Percentiles rank a stretch among this genome's conserved stretches.
phyloP scores from a whole-genome alignment of 2,888 invertebrate genomes.

The Hololepta plana region DNA sequence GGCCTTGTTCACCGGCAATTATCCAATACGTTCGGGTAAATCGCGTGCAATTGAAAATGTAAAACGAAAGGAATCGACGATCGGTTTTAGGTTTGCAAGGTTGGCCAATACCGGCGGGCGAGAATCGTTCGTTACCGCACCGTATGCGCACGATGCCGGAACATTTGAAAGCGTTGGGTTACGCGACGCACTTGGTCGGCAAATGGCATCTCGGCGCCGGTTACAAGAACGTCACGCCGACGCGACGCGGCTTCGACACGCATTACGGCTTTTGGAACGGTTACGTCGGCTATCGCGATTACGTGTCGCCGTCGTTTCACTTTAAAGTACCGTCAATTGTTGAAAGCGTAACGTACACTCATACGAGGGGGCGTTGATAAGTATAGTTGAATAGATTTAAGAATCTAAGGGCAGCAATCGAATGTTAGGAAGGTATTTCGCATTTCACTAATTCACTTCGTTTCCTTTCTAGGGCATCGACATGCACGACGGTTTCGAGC shows the following conservation, averaged over 20 bases:
- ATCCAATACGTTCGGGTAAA: constrained; percentile 66
- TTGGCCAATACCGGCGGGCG: constrained; percentile 41
- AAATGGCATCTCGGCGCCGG: constrained; percentile 78
- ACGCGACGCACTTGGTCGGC: constrained; percentile 57
- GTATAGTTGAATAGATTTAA: no score
- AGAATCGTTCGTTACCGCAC: constrained; percentile 51
- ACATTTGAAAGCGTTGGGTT: constrained; percentile 46
- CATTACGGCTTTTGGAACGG: constrained; percentile 77
- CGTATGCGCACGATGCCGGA: constrained; percentile 31
- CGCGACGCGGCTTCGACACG: constrained; percentile 54
- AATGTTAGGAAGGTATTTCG: background rate
- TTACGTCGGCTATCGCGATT: constrained; percentile 61
- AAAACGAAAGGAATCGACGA: background rate
- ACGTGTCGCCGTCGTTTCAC: no score
- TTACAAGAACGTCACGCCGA: constrained; percentile 45
- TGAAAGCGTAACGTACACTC: no score
- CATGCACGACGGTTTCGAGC: constrained; percentile 23
- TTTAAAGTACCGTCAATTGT: no score
- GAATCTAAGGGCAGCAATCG: background rate
- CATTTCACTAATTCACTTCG: no score
- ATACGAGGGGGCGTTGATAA: no score
- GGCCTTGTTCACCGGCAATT: constrained; percentile 69
- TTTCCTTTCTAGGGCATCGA: constrained; percentile 29
- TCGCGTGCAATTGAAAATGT: background rate
- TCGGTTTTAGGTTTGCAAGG: constrained; percentile 43